A percentile compares a stretch with the other conserved stretches of the same genome.
These are phyloP conservation scores for Anoplius nigerrimus DNA, from an alignment of 2,888 invertebrate genomes.

Conservation along the genomic window DNA sequence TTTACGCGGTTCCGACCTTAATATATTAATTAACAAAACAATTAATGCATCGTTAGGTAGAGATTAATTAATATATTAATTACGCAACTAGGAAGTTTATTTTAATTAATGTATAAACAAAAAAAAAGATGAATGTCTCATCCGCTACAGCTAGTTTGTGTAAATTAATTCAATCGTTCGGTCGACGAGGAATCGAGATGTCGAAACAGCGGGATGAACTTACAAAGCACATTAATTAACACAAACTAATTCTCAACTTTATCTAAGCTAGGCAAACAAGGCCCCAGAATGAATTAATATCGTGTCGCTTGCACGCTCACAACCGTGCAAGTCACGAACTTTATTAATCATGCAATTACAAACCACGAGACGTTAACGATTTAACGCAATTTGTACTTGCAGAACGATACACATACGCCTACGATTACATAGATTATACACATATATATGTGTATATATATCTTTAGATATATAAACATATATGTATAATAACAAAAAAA, in stretches of 20 bases:
- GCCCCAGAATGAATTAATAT: slow-evolving; percentile 15
- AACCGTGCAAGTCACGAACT: slow-evolving; percentile 29
- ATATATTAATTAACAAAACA: slow-evolving; percentile 52
- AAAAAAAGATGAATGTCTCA: no score
- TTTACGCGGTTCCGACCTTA: slow-evolving; percentile 32
- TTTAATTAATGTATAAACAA: slow-evolving; percentile 49
- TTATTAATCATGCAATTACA: slow-evolving; percentile 30
- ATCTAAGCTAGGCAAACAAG: slow-evolving; percentile 40
- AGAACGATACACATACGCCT: slow-evolving; percentile 34
- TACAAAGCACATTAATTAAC: slow-evolving; percentile 49
- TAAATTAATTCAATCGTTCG: slow-evolving; percentile 50
- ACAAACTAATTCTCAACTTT: slow-evolving; percentile 55
- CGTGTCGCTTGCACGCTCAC: slow-evolving; percentile 10
- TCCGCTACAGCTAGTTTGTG: slow-evolving; percentile 52
- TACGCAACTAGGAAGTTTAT: slow-evolving; percentile 47
- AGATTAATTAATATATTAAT: slow-evolving; percentile 60
- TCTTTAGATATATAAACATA: neutral
- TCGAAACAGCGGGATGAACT: slow-evolving; percentile 1
- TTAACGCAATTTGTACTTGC: slow-evolving; percentile 34
- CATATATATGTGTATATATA: slow-evolving; percentile 7
- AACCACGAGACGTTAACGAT: slow-evolving; percentile 23
- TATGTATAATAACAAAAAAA: slow-evolving; percentile 17
- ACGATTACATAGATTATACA: slow-evolving; percentile 27
- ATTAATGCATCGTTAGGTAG: slow-evolving; percentile 55
- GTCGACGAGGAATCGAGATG: slow-evolving; percentile 20